Conservation (phyloP, 2,797 vertebrate species). For the Babyrousa celebensis region DNA sequence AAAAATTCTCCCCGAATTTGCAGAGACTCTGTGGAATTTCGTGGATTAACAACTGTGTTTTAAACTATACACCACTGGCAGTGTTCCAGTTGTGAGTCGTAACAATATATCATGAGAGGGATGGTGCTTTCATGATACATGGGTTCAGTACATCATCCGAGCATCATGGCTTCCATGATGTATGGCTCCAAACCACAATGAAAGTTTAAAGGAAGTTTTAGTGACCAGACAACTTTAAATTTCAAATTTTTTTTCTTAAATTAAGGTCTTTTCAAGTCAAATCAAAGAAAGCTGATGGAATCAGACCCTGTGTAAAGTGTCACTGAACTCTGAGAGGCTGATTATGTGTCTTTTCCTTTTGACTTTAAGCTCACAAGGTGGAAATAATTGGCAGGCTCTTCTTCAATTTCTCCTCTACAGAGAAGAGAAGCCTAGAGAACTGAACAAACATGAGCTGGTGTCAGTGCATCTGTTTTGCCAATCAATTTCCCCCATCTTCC, state of each 20-base stretch:
- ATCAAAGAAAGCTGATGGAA: conserved; percentile 78
- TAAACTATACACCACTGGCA: conserved; percentile 49
- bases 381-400: neutral
- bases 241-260: conserved; percentile 79
- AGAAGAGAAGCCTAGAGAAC: neutral
- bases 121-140: conserved; percentile 88
- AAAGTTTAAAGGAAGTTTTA: conserved; percentile 87
- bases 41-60: conserved; percentile 74
- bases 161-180: conserved; percentile 86
- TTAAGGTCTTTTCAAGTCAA: conserved; percentile 83
- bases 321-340: conserved; percentile 17
- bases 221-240: conserved; percentile 81
- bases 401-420: neutral
- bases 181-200: conserved; percentile 87
- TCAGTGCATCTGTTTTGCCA: neutral
- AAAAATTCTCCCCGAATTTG: conserved; percentile 1
- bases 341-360: neutral
- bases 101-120: conserved; percentile 87
- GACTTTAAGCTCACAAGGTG: conserved; percentile 63
- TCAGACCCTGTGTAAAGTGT: conserved; percentile 57
- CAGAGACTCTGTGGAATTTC: conserved; percentile 3
- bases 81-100: conserved; percentile 83
- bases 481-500: neutral
- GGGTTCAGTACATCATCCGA: conserved; percentile 88
- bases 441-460: neutral